Evolutionary conservation across 2,113 vertebrate species (phyloP).

Genomic region (Brachionichthys hirsutus): DNA sequence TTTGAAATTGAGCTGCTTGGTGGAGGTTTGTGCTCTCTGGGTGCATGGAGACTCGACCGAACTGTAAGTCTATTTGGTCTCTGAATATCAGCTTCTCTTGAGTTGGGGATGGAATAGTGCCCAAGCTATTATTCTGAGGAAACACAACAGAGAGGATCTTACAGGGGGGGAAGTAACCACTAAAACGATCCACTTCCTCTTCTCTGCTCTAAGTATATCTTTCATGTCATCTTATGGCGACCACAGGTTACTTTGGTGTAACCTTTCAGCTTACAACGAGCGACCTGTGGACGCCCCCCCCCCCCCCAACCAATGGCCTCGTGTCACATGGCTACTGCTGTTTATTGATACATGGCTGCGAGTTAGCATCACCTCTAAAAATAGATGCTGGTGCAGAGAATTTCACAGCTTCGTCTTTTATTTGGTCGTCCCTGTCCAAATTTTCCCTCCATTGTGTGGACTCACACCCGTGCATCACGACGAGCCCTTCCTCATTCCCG

Average conservation of each 20-base stretch:
- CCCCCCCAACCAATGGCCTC: too few species aligned
- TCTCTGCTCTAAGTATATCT: slow-evolving; percentile 35
- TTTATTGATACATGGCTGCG: slow-evolving; percentile 38
- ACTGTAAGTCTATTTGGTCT: slow-evolving; percentile 8
- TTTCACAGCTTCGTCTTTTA: slow-evolving; percentile 36
- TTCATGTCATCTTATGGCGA: slow-evolving; percentile 7
- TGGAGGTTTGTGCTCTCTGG: too few species aligned
- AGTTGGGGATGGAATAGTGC: slow-evolving; percentile 4
- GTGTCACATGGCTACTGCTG: slow-evolving; percentile 8
- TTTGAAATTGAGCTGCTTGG: too few species aligned
- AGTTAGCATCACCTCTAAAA: slow-evolving; percentile 37
- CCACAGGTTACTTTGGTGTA: not conserved
- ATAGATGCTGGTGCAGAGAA: slow-evolving; percentile 29
- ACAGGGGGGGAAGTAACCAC: slow-evolving; percentile 49
- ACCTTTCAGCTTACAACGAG: too few species aligned
- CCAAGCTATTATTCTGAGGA: slow-evolving; percentile 18
- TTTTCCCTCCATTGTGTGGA: slow-evolving; percentile 48
- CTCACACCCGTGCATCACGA: slow-evolving; percentile 66
- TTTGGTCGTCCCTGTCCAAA: slow-evolving; percentile 38
- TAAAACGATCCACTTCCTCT: slow-evolving; percentile 51
- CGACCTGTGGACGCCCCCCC: too few species aligned
- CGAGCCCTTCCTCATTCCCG: slow-evolving; percentile 57
- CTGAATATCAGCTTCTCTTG: slow-evolving; percentile 23
- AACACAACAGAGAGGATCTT: slow-evolving; percentile 15
- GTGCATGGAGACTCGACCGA: too few species aligned